These are phyloP conservation scores for Herpetotheres cachinnans DNA, from an alignment of 2,113 vertebrate species.

Conservation along the genomic window DNA sequence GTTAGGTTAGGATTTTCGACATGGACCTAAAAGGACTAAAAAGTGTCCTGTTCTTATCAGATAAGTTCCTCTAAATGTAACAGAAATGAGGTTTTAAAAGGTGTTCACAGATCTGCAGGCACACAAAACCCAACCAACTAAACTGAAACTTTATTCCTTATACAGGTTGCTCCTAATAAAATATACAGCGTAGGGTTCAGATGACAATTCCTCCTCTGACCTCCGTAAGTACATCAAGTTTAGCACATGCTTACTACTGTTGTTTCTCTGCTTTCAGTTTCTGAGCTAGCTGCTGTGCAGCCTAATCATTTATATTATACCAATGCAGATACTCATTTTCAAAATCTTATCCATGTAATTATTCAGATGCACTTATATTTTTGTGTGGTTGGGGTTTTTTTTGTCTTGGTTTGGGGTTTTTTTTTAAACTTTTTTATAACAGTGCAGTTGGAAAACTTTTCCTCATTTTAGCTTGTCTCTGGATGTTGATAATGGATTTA, in stretches of 20 bases:
- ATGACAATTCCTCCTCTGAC: background rate
- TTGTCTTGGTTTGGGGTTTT: background rate
- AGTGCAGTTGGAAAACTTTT: background rate
- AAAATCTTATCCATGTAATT: background rate
- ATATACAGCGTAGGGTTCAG: background rate
- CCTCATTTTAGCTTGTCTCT: background rate
- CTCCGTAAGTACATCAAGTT: background rate
- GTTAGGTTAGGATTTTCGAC: background rate
- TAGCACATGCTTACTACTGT: background rate
- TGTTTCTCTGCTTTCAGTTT: background rate
- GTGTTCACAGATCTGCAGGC: background rate
- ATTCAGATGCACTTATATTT: background rate
- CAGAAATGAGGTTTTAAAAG: background rate
- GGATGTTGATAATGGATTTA: background rate
- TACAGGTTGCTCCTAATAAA: background rate
- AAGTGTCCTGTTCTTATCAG: no score
- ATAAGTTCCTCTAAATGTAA: background rate
- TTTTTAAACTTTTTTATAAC: background rate
- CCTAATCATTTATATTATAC: background rate
- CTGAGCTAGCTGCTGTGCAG: background rate
- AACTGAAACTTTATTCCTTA: background rate
- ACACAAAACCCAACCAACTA: background rate
- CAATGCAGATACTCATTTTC: accelerated
- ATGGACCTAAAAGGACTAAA: no score
- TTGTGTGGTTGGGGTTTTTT: background rate